Evolutionary conservation across 2,113 vertebrate genomes (phyloP).

Genomic region (Embiotoca jacksoni): DNA sequence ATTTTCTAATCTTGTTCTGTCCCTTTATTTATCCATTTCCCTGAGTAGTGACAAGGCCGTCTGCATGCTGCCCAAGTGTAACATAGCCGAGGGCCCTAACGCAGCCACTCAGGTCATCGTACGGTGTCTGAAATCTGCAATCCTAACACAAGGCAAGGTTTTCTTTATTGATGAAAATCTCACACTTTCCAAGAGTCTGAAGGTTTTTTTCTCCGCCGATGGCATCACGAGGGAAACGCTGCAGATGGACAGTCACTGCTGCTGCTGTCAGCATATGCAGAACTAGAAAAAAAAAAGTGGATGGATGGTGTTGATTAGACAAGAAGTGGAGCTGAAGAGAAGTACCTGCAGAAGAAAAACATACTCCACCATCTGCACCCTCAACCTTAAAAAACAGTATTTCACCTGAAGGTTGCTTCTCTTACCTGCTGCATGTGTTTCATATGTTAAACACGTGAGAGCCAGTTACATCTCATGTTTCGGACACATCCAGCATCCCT

Average conservation of each 20-base stretch:
- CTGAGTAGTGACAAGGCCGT: slow-evolving; percentile 6
- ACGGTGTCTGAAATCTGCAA: slow-evolving; percentile 14
- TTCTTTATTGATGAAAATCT: slow-evolving; percentile 28
- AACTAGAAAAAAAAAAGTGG: neutral
- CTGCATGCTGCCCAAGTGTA: neutral
- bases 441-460: neutral
- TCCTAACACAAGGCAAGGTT: slow-evolving; percentile 1
- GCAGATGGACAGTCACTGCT: slow-evolving; percentile 29
- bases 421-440: no score
- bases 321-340: neutral
- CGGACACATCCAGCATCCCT: neutral
- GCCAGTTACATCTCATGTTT: neutral
- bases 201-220: slow-evolving; percentile 42
- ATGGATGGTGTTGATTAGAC: slow-evolving; percentile 28
- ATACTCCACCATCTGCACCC: no score
- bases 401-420: no score
- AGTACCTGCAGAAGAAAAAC: neutral
- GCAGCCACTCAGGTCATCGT: slow-evolving; percentile 16
- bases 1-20: neutral
- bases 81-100: slow-evolving; percentile 9
- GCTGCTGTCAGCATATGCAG: slow-evolving; percentile 11
- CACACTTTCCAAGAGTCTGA: slow-evolving; percentile 37
- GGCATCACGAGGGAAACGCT: slow-evolving; percentile 29
- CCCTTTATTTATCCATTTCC: neutral
- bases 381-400: no score